Evolutionary conservation across 2,797 vertebrate species (phyloP).

Genomic region (Periparus ater): DNA sequence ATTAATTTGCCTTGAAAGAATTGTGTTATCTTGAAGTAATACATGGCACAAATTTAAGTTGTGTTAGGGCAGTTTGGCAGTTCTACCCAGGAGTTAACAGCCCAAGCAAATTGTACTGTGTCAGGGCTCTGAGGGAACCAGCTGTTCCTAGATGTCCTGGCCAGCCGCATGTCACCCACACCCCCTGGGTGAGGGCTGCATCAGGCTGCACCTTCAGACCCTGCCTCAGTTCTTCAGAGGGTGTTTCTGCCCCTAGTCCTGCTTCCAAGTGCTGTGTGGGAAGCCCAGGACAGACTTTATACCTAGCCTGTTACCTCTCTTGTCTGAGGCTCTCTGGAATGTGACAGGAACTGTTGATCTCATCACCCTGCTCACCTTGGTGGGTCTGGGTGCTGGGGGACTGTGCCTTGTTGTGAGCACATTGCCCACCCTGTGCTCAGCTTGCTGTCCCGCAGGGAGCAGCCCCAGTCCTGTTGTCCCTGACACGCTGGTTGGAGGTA

Average conservation of each 20-base stretch:
- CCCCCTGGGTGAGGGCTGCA: not conserved
- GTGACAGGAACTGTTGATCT: not conserved
- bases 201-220: not conserved
- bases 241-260: not conserved
- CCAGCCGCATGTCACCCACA: not conserved
- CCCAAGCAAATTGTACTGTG: not conserved
- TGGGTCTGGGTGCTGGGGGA: not conserved
- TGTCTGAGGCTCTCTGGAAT: not conserved
- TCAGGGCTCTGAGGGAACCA: not conserved
- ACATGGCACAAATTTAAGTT: not conserved
- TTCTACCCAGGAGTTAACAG: not conserved
- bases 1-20: not conserved
- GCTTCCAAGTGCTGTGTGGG: not conserved
- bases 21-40: not conserved
- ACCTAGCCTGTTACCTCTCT: too few species aligned
- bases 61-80: not conserved
- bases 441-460: rapidly evolving
- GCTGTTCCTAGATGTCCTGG: not conserved
- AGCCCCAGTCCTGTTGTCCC: not conserved
- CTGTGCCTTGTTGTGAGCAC: not conserved
- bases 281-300: not conserved
- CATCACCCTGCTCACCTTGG: not conserved
- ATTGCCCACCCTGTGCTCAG: not conserved
- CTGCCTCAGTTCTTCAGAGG: not conserved
- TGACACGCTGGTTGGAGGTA: rapidly evolving